phyloP scores from a whole-genome alignment of 1,140 invertebrate genomes.

The Heliconius hermathena region DNA sequence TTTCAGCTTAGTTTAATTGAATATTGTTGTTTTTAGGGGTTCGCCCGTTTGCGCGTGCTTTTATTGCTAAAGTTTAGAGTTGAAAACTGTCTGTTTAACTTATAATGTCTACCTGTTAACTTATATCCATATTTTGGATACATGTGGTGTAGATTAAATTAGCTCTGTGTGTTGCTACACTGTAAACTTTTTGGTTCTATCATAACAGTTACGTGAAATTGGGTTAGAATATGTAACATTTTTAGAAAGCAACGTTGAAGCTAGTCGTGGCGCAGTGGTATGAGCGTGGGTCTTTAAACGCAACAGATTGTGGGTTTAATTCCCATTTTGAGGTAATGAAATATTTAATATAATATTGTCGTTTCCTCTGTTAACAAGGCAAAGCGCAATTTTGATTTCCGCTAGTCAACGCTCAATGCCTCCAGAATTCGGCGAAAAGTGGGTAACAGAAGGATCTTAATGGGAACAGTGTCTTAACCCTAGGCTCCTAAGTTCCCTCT shows the following conservation, averaged over 20 bases:
- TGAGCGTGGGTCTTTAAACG: too few species aligned
- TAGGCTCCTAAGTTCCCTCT: too few species aligned
- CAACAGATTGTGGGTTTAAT: too few species aligned
- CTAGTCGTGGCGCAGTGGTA: too few species aligned
- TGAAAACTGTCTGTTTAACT: conserved; percentile 29
- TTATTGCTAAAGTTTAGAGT: conserved; percentile 35
- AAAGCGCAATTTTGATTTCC: too few species aligned
- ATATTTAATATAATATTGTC: too few species aligned
- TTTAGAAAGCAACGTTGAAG: neutral
- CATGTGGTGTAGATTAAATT: conserved; percentile 1
- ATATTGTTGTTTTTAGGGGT: conserved; percentile 41
- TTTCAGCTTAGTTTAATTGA: conserved; percentile 42
- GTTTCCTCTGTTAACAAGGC: too few species aligned
- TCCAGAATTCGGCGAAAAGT: too few species aligned
- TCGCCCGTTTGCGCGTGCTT: conserved; percentile 33
- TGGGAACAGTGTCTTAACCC: too few species aligned
- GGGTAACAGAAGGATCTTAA: too few species aligned
- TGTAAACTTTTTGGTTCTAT: conserved; percentile 2
- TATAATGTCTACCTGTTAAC: conserved; percentile 26
- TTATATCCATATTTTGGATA: conserved; percentile 17
- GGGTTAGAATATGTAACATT: neutral
- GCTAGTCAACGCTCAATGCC: too few species aligned
- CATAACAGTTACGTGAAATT: neutral
- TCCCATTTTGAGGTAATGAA: too few species aligned
- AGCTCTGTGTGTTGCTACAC: neutral